Evolutionary conservation across 2,888 invertebrate genomes (phyloP).

Genomic region (Chrysolina americana): DNA sequence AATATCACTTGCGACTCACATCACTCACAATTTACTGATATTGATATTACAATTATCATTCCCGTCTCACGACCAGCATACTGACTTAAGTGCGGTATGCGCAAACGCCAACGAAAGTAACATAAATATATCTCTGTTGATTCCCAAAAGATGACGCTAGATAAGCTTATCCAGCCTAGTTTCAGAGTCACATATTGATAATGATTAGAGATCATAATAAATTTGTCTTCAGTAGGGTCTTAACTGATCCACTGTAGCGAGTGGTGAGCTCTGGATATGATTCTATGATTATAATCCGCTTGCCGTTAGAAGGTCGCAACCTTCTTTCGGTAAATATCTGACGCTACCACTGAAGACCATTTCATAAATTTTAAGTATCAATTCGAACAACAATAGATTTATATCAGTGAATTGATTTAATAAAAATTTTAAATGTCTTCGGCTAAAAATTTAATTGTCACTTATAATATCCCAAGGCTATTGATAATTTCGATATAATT

Average conservation of each 20-base stretch:
- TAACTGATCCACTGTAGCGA: conserved; percentile 53
- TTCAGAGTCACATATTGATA: neutral
- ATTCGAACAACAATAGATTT: too few species aligned
- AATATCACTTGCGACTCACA: too few species aligned
- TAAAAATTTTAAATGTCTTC: too few species aligned
- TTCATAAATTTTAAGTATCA: too few species aligned
- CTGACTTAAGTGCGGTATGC: neutral
- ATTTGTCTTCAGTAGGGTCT: conserved; percentile 36
- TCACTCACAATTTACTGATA: too few species aligned
- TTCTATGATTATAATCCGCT: conserved; percentile 57
- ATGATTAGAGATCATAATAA: neutral
- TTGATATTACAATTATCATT: too few species aligned
- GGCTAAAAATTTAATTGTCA: too few species aligned
- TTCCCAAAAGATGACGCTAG: conserved; percentile 22
- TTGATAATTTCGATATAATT: too few species aligned
- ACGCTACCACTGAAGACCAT: conserved; percentile 53
- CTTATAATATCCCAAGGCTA: too few species aligned
- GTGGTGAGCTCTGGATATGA: conserved; percentile 58
- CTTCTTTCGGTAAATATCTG: conserved; percentile 50
- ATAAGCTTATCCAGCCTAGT: neutral
- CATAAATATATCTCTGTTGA: neutral
- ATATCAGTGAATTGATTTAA: too few species aligned
- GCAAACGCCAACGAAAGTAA: neutral
- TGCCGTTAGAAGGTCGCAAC: conserved; percentile 53
- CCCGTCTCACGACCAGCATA: neutral